Percentiles rank a stretch among this genome's conserved stretches.
Conservation (phyloP, 2,888 invertebrate genomes). For the Agrotis puta region DNA sequence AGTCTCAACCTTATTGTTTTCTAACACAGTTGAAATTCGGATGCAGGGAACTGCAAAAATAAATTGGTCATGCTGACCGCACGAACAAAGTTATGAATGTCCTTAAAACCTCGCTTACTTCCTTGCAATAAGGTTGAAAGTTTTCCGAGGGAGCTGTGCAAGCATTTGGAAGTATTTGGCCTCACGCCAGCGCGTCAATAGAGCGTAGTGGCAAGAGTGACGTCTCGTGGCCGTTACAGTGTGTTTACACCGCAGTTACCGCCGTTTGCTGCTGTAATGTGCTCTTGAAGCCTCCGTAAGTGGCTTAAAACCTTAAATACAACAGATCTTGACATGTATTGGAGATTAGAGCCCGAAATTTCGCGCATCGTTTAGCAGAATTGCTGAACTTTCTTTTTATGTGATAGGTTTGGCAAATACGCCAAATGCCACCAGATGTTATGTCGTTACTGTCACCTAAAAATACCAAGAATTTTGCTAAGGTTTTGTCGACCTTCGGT, state of each 20-base stretch:
- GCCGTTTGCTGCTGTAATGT: conserved; percentile 66
- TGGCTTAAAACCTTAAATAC: conserved; percentile 42
- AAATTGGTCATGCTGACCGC: conserved; percentile 64
- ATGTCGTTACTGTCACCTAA: not conserved
- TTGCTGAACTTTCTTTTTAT: conserved; percentile 38
- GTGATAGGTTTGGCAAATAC: conserved; percentile 22
- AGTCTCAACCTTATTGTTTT: conserved; percentile 37
- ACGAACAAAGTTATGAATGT: conserved; percentile 37
- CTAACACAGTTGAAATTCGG: conserved; percentile 35
- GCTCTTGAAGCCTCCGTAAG: conserved; percentile 49
- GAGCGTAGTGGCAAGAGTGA: conserved; percentile 65
- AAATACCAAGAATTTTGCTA: not conserved
- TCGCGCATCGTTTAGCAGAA: conserved; percentile 19
- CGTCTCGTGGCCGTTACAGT: conserved; percentile 62
- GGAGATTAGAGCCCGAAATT: conserved; percentile 26
- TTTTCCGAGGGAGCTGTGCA: not conserved
- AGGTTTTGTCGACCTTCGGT: too few species aligned
- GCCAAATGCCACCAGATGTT: not conserved
- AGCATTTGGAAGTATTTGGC: conserved; percentile 61
- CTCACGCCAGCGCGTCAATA: conserved; percentile 71
- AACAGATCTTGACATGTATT: conserved; percentile 37
- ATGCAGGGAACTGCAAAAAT: conserved; percentile 43
- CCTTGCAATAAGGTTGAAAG: conserved; percentile 23
- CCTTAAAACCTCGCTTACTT: not conserved
- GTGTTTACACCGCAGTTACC: conserved; percentile 72